Conservation (phyloP, 2,888 invertebrate species). For the Diplazon laetatorius region DNA sequence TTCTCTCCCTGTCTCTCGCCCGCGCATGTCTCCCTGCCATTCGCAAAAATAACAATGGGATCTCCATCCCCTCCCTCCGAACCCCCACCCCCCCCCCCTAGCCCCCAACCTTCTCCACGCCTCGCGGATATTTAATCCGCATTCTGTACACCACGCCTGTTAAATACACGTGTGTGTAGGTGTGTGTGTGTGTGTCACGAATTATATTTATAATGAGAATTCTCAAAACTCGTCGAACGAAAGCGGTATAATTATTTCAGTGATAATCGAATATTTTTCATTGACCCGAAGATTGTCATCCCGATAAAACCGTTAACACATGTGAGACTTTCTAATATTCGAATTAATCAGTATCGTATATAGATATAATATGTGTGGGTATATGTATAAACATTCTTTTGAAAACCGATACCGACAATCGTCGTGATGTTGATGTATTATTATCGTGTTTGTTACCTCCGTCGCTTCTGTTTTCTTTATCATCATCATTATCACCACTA, state of each 20-base stretch:
- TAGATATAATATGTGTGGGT: no score
- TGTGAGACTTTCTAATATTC: background rate
- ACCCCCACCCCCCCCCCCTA: no score
- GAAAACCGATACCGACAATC: no score
- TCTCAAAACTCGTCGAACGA: background rate
- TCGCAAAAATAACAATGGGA: slow-evolving; percentile 46
- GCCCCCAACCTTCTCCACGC: no score
- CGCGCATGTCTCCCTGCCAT: background rate
- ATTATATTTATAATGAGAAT: slow-evolving; percentile 8
- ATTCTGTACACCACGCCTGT: slow-evolving; percentile 31
- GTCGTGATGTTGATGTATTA: no score
- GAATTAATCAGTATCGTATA: no score
- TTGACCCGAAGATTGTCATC: background rate
- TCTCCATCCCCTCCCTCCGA: no score
- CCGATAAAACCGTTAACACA: background rate
- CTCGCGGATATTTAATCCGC: slow-evolving; percentile 53
- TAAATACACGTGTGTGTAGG: slow-evolving; percentile 12
- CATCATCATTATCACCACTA: no score
- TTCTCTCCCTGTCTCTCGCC: slow-evolving; percentile 35
- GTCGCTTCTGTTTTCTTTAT: no score
- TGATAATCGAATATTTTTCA: background rate
- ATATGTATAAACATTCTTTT: no score
- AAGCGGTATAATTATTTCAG: slow-evolving; percentile 9
- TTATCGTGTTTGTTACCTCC: no score
- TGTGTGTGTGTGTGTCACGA: slow-evolving; percentile 19